Evolutionary conservation across 2,113 vertebrate species (phyloP).

Genomic region (Dendropsophus ebraccatus): DNA sequence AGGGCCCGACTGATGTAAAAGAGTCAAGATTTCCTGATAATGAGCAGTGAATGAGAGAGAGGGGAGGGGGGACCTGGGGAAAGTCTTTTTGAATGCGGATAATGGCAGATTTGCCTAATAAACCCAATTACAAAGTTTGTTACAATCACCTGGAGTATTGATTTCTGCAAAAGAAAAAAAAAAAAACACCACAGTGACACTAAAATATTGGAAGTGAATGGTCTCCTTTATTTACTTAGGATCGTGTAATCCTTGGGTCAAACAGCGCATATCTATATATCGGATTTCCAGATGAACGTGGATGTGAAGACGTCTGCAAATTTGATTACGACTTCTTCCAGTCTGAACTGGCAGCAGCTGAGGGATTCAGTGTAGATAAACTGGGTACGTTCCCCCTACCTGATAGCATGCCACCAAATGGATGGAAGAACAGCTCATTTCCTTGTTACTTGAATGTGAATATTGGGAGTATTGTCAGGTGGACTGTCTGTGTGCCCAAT

Average conservation of each 20-base stretch:
- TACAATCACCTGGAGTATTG: too few species aligned
- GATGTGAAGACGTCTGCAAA: constrained; percentile 75
- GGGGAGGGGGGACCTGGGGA: too few species aligned
- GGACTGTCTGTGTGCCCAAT: too few species aligned
- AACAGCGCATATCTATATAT: constrained; percentile 83
- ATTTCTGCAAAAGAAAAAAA: too few species aligned
- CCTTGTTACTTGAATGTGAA: not conserved
- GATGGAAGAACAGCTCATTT: not conserved
- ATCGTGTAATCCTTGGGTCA: constrained; percentile 84
- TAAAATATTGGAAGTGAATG: not conserved
- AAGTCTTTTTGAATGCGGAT: too few species aligned
- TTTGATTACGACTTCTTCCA: constrained; percentile 90
- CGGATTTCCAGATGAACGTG: constrained; percentile 80
- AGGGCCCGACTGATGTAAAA: too few species aligned
- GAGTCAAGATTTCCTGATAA: too few species aligned
- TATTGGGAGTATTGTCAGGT: not conserved
- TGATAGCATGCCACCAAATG: not conserved
- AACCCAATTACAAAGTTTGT: too few species aligned
- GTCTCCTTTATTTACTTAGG: constrained; percentile 67
- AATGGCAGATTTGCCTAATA: too few species aligned
- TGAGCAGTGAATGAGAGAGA: too few species aligned
- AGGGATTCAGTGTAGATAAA: constrained; percentile 75
- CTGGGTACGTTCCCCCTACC: constrained; percentile 68
- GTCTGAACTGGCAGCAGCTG: constrained; percentile 81
- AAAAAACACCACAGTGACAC: not conserved